Percentiles rank a stretch among this genome's conserved stretches.
Evolutionary conservation across 1,140 invertebrate genomes (phyloP).

Genomic region (Penaeus chinensis): DNA sequence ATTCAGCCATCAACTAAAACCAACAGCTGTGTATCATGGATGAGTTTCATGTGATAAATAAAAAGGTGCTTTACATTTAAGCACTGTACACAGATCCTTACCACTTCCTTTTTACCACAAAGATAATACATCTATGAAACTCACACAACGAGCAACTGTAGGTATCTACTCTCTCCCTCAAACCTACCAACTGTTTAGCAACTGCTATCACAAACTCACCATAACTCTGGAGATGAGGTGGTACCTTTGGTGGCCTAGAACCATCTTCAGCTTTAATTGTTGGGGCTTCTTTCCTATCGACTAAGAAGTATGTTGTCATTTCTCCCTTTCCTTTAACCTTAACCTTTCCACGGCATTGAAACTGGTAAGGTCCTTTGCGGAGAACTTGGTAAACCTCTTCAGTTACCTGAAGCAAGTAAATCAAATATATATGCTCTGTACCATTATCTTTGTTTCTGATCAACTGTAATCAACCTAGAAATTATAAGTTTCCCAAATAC

Average conservation of each 20-base stretch:
- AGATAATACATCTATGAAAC: neutral
- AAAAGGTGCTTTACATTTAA: too few relatives aligned
- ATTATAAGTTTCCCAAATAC: too few relatives aligned
- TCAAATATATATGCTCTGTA: neutral
- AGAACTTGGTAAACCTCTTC: conserved; percentile 84
- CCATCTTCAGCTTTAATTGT: conserved; percentile 72
- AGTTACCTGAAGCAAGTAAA: conserved; percentile 73
- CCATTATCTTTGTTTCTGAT: too few relatives aligned
- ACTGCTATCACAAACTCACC: conserved; percentile 55
- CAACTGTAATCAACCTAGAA: too few relatives aligned
- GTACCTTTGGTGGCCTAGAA: conserved; percentile 41
- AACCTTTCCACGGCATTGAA: conserved; percentile 85
- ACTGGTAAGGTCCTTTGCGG: conserved; percentile 79
- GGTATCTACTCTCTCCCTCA: conserved; percentile 36
- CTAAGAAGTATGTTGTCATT: conserved; percentile 92
- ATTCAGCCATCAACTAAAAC: too few relatives aligned
- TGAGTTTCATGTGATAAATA: too few relatives aligned
- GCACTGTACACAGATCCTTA: too few relatives aligned
- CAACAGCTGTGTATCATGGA: too few relatives aligned
- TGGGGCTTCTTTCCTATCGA: conserved; percentile 75
- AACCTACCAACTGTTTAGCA: conserved; percentile 21
- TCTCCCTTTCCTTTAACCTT: conserved; percentile 94
- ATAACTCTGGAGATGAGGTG: conserved; percentile 53
- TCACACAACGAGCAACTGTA: neutral
- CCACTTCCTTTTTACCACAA: too few relatives aligned